Base-by-base conservation (phyloP, 2,113 vertebrate species). In the Python bivittatus region DNA sequence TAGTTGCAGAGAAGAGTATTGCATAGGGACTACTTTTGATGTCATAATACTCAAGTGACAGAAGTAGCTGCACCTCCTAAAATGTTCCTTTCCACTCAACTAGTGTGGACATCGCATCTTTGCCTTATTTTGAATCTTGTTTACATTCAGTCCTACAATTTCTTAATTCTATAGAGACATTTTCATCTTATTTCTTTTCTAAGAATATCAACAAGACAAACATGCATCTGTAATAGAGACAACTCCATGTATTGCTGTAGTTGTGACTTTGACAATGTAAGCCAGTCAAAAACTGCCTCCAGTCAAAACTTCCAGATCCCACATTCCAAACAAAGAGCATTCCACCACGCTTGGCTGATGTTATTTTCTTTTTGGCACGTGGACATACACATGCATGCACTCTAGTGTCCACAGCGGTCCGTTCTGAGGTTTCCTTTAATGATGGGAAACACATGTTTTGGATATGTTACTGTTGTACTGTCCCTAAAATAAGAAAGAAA, bases 401-500 rank as follows among this genome's bases (percentile, higher is more conserved):
- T 93, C 93, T 90, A 79, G 29, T 20, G n/a, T 92, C 92, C 83
- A 91, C 88, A n/a, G 60, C 90, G 84, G 56, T 13, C 87, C 91
- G 95, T 96, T 38, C 91, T 93, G 88, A 79, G 86, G 88, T 92
- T 92, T 89, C 25, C 91, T 88, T 94, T 86, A 91, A 38, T 96
- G 94, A 97, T 97, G 96, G 96, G 94, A 98, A 98, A 96, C 97
- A 97, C 85, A 95, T 97, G 97, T 96, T 96, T 96, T 93, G 95
- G 94, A 92, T 96, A 95, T 95, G 42, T 94, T 88, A 89, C 83
- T 92, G 42, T 95, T 97, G 87, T 83, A 48, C 95, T 96, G 88
- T 95, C 89, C 72, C 61, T 79, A 58, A 94, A 95, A 94, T 96
- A 96, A 96, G 86, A 87, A 95, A 94, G 96, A 96, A 96, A 91